phyloP scores from a whole-genome alignment of 2,888 invertebrate species.

The Pterobdella sp. region DNA sequence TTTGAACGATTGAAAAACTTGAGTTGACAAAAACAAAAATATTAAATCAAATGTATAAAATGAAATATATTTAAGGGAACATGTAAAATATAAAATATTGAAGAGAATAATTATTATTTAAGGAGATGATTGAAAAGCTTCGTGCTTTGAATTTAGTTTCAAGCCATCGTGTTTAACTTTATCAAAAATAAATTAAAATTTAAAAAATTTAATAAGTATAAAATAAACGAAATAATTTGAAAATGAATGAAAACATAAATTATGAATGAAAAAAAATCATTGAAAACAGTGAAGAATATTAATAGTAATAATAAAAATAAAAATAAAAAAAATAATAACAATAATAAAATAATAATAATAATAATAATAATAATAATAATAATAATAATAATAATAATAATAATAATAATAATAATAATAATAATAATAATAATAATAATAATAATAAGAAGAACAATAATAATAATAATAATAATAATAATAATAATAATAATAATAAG shows the following conservation, averaged over 20 bases:
- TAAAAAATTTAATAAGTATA: background rate
- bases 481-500: background rate
- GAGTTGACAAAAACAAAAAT: too few species aligned
- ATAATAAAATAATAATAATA: background rate
- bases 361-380: background rate
- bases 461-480: background rate
- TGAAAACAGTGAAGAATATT: background rate
- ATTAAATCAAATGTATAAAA: too few species aligned
- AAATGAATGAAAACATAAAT: background rate
- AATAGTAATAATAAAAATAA: background rate
- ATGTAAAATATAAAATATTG: too few species aligned
- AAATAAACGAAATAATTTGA: background rate
- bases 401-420: background rate
- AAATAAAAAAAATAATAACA: background rate
- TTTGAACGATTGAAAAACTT: too few species aligned
- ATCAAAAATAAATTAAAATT: background rate
- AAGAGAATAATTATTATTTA: too few species aligned
- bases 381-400: background rate
- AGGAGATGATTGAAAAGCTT: too few species aligned
- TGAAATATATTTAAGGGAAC: too few species aligned
- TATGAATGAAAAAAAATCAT: background rate
- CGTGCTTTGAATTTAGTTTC: too few species aligned
- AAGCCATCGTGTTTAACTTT: too few species aligned
- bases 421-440: constrained; percentile 1
- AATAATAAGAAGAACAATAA: background rate